These are phyloP conservation scores for Embidobia sp. DNA, from an alignment of 2,888 invertebrate species.

Conservation along the genomic window DNA sequence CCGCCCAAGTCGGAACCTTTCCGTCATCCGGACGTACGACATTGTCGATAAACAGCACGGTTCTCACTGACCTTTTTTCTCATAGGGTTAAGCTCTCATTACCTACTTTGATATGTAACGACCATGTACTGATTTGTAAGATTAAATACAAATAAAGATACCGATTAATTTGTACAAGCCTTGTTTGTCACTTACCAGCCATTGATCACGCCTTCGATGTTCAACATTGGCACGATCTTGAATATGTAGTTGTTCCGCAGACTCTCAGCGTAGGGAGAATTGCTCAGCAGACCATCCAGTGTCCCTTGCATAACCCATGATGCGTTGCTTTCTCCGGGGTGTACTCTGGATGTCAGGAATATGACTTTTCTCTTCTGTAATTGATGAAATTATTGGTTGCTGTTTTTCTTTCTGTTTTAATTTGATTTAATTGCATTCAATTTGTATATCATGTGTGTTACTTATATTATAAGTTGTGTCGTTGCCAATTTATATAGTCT, in stretches of 20 bases:
- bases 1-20: slow-evolving; percentile 73
- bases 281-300: slow-evolving; percentile 85
- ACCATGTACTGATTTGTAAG: slow-evolving; percentile 72
- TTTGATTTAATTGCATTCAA: no score
- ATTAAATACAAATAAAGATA: slow-evolving; percentile 76
- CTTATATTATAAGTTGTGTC: no score
- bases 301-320: slow-evolving; percentile 95
- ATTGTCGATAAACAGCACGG: slow-evolving; percentile 62
- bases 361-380: slow-evolving; percentile 86
- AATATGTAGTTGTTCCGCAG: slow-evolving; percentile 89
- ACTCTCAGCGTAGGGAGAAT: slow-evolving; percentile 83
- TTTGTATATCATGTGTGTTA: no score
- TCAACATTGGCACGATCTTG: slow-evolving; percentile 94
- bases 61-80: slow-evolving; percentile 48
- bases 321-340: slow-evolving; percentile 94
- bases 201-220: slow-evolving; percentile 93
- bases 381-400: background rate
- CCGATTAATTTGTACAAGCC: slow-evolving; percentile 67
- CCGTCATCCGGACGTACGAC: slow-evolving; percentile 76
- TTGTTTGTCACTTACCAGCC: slow-evolving; percentile 80
- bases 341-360: slow-evolving; percentile 90
- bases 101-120: slow-evolving; percentile 65
- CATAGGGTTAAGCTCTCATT: slow-evolving; percentile 51
- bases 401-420: no score
- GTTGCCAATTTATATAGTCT: no score